A percentile compares a stretch with the other conserved stretches of the same genome.
These are phyloP conservation scores for Poecile atricapillus DNA, from an alignment of 2,113 vertebrate genomes.

Conservation along the genomic window DNA sequence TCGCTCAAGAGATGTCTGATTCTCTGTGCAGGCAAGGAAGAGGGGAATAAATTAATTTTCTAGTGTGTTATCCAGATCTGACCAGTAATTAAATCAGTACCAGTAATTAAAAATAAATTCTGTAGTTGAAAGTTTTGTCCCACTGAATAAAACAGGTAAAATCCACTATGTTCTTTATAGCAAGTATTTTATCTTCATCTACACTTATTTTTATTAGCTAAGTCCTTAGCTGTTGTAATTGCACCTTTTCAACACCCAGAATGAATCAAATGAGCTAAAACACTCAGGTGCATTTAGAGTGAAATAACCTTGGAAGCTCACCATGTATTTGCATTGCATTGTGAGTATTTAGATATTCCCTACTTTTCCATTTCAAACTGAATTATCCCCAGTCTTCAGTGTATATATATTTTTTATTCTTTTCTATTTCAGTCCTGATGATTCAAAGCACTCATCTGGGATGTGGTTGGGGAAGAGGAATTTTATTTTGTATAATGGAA, in stretches of 20 bases:
- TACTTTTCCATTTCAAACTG: background rate
- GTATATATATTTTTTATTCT: background rate
- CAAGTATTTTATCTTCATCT: background rate
- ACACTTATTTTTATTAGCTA: background rate
- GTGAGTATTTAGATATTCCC: background rate
- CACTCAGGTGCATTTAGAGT: background rate
- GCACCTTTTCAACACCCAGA: background rate
- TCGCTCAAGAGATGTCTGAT: background rate
- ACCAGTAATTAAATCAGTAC: background rate
- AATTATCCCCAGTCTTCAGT: background rate
- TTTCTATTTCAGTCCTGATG: background rate
- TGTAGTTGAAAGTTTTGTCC: background rate
- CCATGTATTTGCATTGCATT: background rate
- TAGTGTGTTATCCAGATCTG: background rate
- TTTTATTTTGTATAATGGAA: background rate
- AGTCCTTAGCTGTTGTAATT: background rate
- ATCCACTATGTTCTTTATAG: background rate
- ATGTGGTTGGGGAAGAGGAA: background rate
- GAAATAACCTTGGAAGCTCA: background rate
- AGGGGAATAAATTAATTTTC: background rate
- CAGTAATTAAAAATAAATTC: background rate
- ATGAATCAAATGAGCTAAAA: background rate
- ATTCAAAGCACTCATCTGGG: background rate
- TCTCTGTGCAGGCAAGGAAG: background rate
- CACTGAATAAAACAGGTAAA: background rate